Percentiles rank a stretch among this genome's conserved stretches.
phyloP scores from a whole-genome alignment of 2,888 invertebrate genomes.

The Acanthosepion pharaonis region DNA sequence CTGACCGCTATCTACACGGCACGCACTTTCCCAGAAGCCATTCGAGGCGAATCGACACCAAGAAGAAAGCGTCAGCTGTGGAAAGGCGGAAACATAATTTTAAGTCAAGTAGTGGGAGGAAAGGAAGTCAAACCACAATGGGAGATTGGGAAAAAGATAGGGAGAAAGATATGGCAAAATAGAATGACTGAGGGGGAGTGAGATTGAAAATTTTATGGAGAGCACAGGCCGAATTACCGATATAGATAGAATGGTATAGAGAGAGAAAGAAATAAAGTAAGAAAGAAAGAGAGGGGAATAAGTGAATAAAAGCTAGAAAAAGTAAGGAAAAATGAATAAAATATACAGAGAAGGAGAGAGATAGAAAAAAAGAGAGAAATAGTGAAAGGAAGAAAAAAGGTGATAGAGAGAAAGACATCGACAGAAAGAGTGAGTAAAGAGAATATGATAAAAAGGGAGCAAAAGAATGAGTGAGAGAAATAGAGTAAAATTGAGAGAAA shows the following conservation, averaged over 20 bases:
- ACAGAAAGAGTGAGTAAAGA: not conserved
- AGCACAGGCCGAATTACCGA: not conserved
- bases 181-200: not conserved
- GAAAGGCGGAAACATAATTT: not conserved
- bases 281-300: not conserved
- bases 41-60: not conserved
- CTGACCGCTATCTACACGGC: conserved; percentile 33
- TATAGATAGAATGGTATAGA: too few species aligned
- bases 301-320: not conserved
- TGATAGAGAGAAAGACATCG: too few species aligned
- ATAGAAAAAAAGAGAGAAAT: not conserved
- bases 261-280: not conserved
- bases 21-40: not conserved
- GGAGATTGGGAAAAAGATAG: not conserved
- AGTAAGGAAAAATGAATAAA: not conserved
- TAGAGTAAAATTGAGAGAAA: not conserved
- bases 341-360: not conserved
- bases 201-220: not conserved
- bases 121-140: not conserved
- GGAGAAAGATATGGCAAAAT: not conserved
- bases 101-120: not conserved
- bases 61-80: not conserved
- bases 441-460: too few species aligned
- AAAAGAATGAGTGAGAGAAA: not conserved
- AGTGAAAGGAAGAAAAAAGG: not conserved